Base-by-base conservation (phyloP, 2,797 vertebrate species). In the Hemitrygon akajei region DNA sequence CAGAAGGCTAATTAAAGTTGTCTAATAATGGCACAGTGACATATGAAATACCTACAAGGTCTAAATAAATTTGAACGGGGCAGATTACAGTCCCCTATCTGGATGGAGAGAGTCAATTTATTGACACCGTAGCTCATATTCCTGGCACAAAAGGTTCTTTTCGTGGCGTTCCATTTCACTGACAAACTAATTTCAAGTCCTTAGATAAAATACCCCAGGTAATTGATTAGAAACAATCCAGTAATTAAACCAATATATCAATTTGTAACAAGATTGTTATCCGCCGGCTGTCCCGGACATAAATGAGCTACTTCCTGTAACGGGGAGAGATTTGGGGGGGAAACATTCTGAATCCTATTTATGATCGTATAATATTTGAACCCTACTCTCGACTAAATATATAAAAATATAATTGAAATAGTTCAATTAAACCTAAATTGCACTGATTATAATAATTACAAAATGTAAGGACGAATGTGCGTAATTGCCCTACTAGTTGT, bases 1-100 rank as follows among this genome's bases (percentile, higher is more conserved):
- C 91, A 97, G 97, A 94, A 97, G 96, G 97, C 97, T 98, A 98
- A 98, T 98, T 98, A 97, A 97, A 97, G 96, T 96, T 97, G 97
- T 97, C 97, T 97, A 97, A 97, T 97, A 97, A 97, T 97, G 97
- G 97, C 96, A 96, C 96, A 96, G 96, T 96, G 97, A 97, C 96
- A 96, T 97, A 95, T 95, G 96, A 96, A 97, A 97, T 96, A 96
- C 96, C 96, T 96, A 95, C 95, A 94, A 95, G 96, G 95, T 96
- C 96, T 96, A 96, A 96, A 96, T 96, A 96, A 96, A 96, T 95
- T 96, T 95, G 96, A 95, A 95, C 96, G 96, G 96, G 95, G 96
- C 96, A 96, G 95, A 89, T 89, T 89, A 89, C 66, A 66, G 86
- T 89, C n/a, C 86, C 47, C 27, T 47, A 93, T 73, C 91, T 76